Conservation (phyloP, 2,888 invertebrate genomes). For the Pheosia tremula region DNA sequence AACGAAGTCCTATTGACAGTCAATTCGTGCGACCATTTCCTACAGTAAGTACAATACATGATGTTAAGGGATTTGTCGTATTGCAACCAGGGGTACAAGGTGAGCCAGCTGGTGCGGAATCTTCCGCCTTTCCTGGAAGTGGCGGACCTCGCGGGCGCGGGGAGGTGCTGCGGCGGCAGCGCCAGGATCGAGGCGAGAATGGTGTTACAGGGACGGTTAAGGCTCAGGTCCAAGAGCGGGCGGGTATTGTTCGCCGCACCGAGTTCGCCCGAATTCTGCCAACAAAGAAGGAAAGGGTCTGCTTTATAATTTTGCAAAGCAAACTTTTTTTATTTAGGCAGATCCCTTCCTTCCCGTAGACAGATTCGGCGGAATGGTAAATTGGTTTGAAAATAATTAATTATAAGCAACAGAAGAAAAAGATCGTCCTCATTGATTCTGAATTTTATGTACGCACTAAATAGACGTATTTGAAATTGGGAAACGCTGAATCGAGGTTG, state of each 20-base stretch:
- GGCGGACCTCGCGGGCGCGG: constrained; percentile 34
- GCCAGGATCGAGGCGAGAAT: constrained; percentile 52
- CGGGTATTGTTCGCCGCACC: constrained; percentile 41
- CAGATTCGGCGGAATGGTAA: constrained; percentile 23
- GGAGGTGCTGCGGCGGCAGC: constrained; percentile 63
- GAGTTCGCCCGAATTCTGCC: constrained; percentile 76
- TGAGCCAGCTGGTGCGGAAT: constrained; percentile 88
- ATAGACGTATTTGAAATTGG: background rate
- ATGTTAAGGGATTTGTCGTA: constrained; percentile 87
- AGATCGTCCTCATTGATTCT: constrained; percentile 55
- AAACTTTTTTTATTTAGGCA: constrained; percentile 46
- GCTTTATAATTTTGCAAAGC: constrained; percentile 47
- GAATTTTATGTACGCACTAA: constrained; percentile 1
- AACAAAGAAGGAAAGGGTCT: constrained; percentile 88
- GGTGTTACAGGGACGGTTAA: constrained; percentile 41
- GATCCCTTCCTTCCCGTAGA: constrained; percentile 81
- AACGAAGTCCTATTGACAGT: constrained; percentile 91
- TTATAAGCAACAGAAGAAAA: constrained; percentile 66
- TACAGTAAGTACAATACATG: constrained; percentile 90
- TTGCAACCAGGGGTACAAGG: constrained; percentile 89
- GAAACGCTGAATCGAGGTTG: background rate
- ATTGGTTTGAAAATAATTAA: constrained; percentile 11
- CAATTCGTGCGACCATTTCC: constrained; percentile 87
- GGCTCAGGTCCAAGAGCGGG: constrained; percentile 50
- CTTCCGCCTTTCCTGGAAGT: constrained; percentile 84